These are phyloP conservation scores for Rhopalosiphum maidis DNA, from an alignment of 1,140 invertebrate species.

Conservation along the genomic window DNA sequence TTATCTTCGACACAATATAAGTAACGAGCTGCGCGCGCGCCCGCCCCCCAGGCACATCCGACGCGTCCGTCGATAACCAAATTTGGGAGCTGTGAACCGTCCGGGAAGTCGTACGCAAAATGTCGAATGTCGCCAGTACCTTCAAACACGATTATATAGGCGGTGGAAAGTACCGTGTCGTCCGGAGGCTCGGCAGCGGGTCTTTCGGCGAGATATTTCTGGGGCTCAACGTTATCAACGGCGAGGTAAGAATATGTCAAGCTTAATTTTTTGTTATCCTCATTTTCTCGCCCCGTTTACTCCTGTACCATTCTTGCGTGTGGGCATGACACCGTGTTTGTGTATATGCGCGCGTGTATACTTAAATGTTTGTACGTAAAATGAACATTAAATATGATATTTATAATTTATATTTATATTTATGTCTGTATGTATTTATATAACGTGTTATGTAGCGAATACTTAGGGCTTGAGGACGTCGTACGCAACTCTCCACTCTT, in stretches of 20 bases:
- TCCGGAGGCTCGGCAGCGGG: constrained; percentile 96
- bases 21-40: constrained; percentile 33
- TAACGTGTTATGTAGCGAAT: background rate
- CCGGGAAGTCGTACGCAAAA: constrained; percentile 49
- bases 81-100: constrained; percentile 35
- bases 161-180: constrained; percentile 90
- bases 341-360: background rate
- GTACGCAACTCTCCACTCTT: background rate
- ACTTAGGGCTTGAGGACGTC: background rate
- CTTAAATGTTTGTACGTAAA: too few relatives aligned
- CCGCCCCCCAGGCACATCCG: constrained; percentile 32
- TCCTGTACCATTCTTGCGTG: background rate
- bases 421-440: background rate
- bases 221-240: constrained; percentile 94
- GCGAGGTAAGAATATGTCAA: constrained; percentile 75
- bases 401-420: background rate
- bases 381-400: background rate
- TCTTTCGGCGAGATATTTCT: constrained; percentile 99
- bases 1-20: background rate
- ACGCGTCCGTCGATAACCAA: constrained; percentile 26
- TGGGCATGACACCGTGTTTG: background rate
- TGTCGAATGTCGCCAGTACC: constrained; percentile 58
- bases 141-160: constrained; percentile 77
- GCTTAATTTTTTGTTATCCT: background rate
- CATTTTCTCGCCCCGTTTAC: background rate